Evolutionary conservation across 2,113 vertebrate species (phyloP).

Genomic region (Halcyon senegalensis): DNA sequence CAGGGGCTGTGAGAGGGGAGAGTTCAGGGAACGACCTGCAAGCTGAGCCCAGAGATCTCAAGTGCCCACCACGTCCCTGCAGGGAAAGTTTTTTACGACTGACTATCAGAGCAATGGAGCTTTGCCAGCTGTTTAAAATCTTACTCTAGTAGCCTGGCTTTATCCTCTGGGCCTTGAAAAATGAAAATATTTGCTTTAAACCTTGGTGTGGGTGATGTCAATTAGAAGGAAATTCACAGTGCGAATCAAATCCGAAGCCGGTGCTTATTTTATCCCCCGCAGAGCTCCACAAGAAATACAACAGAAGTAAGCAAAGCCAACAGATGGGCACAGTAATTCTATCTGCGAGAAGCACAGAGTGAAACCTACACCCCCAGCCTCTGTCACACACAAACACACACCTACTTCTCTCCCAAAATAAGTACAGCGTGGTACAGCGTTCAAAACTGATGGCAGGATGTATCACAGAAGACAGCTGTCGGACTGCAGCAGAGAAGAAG

Average conservation of each 20-base stretch:
- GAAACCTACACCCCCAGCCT: not conserved
- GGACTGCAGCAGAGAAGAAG: not conserved
- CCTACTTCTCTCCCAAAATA: constrained; percentile 6
- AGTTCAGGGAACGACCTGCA: not conserved
- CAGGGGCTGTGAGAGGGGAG: not conserved
- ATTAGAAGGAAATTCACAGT: not conserved
- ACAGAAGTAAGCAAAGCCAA: not conserved
- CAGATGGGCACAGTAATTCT: not conserved
- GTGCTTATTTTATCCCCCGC: not conserved
- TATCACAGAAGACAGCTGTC: not conserved
- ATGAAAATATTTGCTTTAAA: not conserved
- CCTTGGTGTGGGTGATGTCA: not conserved
- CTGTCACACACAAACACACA: not conserved
- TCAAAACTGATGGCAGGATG: not conserved
- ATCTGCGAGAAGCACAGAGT: not conserved
- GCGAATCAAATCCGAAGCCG: not conserved
- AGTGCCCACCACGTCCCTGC: not conserved
- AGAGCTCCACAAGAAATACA: not conserved
- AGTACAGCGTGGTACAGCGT: not conserved
- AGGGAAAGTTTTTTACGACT: not conserved
- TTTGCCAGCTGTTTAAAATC: not conserved
- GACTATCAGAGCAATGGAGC: not conserved
- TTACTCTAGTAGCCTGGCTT: not conserved
- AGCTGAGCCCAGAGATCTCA: not conserved
- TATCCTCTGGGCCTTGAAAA: not conserved